Percentiles rank a stretch among this genome's conserved stretches.
phyloP scores from a whole-genome alignment of 2,888 invertebrate species.

The Amiota mariae region DNA sequence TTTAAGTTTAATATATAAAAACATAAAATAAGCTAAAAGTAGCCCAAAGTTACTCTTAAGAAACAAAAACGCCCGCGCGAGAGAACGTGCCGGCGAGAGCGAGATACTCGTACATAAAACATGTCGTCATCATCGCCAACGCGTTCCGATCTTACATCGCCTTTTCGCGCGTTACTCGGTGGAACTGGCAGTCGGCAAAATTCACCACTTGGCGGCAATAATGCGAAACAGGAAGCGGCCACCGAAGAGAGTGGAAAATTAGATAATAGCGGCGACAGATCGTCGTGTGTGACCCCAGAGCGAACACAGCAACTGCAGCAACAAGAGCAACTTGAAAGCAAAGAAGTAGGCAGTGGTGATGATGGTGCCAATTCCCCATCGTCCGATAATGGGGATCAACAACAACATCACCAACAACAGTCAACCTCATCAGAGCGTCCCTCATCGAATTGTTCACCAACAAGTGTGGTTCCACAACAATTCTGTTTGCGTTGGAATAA shows the following conservation, averaged over 20 bases:
- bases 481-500: constrained; percentile 96
- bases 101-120: not conserved
- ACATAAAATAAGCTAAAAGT: too few relatives aligned
- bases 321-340: not conserved
- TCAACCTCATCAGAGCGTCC: constrained; percentile 16
- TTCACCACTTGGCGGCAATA: constrained; percentile 37
- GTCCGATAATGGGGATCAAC: not conserved
- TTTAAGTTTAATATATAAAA: too few relatives aligned
- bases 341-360: too few relatives aligned
- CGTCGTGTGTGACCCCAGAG: constrained; percentile 30
- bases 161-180: constrained; percentile 51
- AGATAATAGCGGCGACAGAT: constrained; percentile 32
- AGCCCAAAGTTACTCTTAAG: too few relatives aligned
- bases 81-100: not conserved
- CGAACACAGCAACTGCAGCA: constrained; percentile 33
- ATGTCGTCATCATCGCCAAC: constrained; percentile 52
- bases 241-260: constrained; percentile 22
- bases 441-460: constrained; percentile 42
- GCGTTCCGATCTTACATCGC: constrained; percentile 39
- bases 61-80: not conserved
- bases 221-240: constrained; percentile 15
- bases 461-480: constrained; percentile 77
- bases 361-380: too few relatives aligned
- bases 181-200: constrained; percentile 35
- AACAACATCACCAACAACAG: not conserved